Percentiles rank a stretch among this genome's conserved stretches.
These are phyloP conservation scores for Nannobrachium achirus DNA, from an alignment of 2,113 vertebrate genomes.

Conservation along the genomic window DNA sequence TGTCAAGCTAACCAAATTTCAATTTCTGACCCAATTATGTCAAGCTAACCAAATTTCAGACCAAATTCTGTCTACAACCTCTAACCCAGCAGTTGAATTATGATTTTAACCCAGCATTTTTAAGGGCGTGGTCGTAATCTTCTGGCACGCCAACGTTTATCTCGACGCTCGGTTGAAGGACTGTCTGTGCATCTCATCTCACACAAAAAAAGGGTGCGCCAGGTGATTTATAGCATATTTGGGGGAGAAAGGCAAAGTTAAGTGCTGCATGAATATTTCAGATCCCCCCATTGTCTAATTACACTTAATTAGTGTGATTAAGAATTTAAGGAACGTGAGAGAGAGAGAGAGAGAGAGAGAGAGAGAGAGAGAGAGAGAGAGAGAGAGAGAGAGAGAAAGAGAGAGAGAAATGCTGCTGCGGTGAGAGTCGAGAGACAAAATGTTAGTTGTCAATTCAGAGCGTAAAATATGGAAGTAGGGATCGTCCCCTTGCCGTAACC, in stretches of 20 bases:
- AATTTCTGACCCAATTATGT: neutral
- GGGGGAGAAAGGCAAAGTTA: constrained; percentile 54
- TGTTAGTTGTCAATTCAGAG: constrained; percentile 40
- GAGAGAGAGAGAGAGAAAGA: too few species aligned
- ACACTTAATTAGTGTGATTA: constrained; percentile 66
- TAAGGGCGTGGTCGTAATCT: neutral
- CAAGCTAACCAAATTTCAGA: neutral
- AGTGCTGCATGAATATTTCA: constrained; percentile 67
- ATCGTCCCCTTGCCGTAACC: constrained; percentile 7
- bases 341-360: too few species aligned
- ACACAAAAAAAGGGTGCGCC: constrained; percentile 11
- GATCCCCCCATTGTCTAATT: constrained; percentile 61
- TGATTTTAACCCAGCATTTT: too few species aligned
- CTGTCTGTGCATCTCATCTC: constrained; percentile 18
- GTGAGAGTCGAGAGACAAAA: constrained; percentile 43
- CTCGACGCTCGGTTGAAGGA: constrained; percentile 5
- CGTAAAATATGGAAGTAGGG: constrained; percentile 39
- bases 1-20: too few species aligned
- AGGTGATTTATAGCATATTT: constrained; percentile 44
- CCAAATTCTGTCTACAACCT: too few species aligned
- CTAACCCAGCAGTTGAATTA: neutral
- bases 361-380: constrained; percentile 18
- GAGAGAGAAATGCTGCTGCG: constrained; percentile 31
- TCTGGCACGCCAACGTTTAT: constrained; percentile 11
- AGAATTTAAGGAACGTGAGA: constrained; percentile 43